Conservation (phyloP, 2,797 vertebrate genomes). For the Lithobates sylvaticus region DNA sequence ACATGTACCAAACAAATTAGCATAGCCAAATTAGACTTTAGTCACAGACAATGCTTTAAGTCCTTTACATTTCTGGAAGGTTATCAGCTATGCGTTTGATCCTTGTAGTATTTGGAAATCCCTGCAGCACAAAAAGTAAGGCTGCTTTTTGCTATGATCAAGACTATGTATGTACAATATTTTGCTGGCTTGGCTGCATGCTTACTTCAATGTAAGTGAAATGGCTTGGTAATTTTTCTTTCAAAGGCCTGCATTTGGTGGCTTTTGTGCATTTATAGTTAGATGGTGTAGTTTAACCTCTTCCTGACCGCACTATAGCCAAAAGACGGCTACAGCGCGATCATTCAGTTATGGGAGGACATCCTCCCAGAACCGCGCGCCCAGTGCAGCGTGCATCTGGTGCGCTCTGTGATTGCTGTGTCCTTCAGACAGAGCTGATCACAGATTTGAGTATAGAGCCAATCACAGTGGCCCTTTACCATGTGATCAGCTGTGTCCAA, state of each 20-base stretch:
- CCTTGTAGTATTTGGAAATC: slow-evolving; percentile 23
- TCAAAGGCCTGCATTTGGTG: neutral
- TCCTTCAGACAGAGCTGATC: too few relatives aligned
- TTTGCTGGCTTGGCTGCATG: slow-evolving; percentile 13
- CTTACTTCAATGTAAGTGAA: neutral
- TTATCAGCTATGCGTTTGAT: slow-evolving; percentile 53
- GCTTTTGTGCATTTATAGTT: too few relatives aligned
- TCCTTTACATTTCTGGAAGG: slow-evolving; percentile 60
- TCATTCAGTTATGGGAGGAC: too few relatives aligned
- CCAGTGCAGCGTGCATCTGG: too few relatives aligned
- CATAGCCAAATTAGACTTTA: slow-evolving; percentile 61
- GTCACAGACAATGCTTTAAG: slow-evolving; percentile 60
- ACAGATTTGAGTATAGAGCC: too few relatives aligned
- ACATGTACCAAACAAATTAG: slow-evolving; percentile 60
- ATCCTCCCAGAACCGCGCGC: too few relatives aligned
- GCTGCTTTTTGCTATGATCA: slow-evolving; percentile 17
- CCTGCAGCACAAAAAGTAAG: slow-evolving; percentile 34
- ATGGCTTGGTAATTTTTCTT: neutral
- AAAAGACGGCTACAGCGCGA: too few relatives aligned
- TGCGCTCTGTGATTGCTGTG: too few relatives aligned
- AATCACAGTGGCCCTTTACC: too few relatives aligned
- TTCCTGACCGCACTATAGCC: too few relatives aligned
- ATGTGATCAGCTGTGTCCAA: too few relatives aligned
- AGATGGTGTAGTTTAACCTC: too few relatives aligned
- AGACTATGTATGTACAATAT: neutral